Evolutionary conservation across 2,888 invertebrate genomes (phyloP), one percentile per base, ranked within the genome.

Genomic region (Hipparchia semele): DNA sequence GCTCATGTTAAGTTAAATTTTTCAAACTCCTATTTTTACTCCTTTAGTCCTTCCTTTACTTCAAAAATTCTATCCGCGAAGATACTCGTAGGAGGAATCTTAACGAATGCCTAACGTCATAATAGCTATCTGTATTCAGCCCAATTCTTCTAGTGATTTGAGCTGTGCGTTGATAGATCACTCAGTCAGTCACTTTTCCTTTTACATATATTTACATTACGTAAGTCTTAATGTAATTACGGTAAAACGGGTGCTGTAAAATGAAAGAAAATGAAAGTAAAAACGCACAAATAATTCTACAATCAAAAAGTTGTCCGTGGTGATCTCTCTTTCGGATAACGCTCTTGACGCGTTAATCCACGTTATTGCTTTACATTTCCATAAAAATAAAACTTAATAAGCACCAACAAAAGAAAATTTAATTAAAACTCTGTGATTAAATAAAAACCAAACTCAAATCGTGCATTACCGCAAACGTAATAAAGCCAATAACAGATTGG

Each of bases 391-490:
- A 65, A 65, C 5, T 6, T 51, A 23, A 64, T 49, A 64, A 64
- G 45, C 62, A 39, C 64, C 53, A 23, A 33, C 60, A 66, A 12
- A 64, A 46, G 23, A 59, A 73, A 51, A 73, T 71, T 74, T 64
- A 70, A 73, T 74, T 71, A 74, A 74, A 74, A 69, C 58, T 58
- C 49, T 53, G 39, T 66, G 54, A 67, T 73, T 71, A 72, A 73
- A 75, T 64, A 68, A 70, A 73, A 73, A 46, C 69, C 62, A 58
- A 49, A 75, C 69, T 68, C 67, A 76, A 78, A 80, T 79, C 75
- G 73, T 72, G 73, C 75, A 78, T 75, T 76, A 79, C 77, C 79
- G 75, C 73, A 72, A 70, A 73, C 73, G 73, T 75, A 71, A 77
- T 76, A 77, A 75, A 75, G 64, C 49, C 23, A 1, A 2, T 23